A percentile compares a stretch with the other conserved stretches of the same genome.
These are phyloP conservation scores for Crambe crambe DNA, from an alignment of 37 sponge, comb jelly and placozoan genomes.

Conservation along the genomic window DNA sequence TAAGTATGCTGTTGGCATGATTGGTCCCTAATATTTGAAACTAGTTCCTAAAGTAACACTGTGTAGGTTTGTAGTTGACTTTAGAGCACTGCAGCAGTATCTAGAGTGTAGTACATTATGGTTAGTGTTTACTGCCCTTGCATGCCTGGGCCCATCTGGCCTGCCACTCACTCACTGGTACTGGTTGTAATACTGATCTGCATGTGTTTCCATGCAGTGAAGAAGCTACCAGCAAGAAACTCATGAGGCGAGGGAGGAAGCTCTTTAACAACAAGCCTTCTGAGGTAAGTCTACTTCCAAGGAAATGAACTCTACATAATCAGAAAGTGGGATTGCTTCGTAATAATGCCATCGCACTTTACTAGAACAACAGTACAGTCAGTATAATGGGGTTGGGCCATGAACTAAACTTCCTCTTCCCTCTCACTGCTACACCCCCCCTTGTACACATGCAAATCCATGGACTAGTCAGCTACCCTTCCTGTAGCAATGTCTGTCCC, in stretches of 20 bases:
- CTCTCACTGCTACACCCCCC: too few species aligned
- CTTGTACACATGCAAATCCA: too few species aligned
- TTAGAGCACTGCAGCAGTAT: neutral
- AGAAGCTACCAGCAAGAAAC: slow-evolving; percentile 34
- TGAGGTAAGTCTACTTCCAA: slow-evolving; percentile 30
- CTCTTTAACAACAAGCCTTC: slow-evolving; percentile 58
- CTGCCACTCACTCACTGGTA: too few species aligned
- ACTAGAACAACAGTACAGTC: too few species aligned
- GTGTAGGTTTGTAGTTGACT: neutral
- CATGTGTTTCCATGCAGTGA: slow-evolving; percentile 26
- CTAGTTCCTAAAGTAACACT: neutral
- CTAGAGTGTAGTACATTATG: neutral
- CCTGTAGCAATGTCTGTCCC: neutral
- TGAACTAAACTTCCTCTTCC: too few species aligned
- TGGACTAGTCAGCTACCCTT: too few species aligned
- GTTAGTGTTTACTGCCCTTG: too few species aligned
- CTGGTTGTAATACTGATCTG: too few species aligned
- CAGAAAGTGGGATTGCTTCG: neutral
- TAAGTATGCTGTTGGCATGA: too few species aligned
- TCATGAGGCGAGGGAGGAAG: slow-evolving; percentile 56
- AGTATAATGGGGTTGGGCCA: too few species aligned
- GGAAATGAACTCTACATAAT: neutral
- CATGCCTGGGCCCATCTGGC: too few species aligned
- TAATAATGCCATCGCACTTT: neutral
- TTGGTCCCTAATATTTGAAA: too few species aligned